Evolutionary conservation across 2,888 invertebrate genomes (phyloP), one percentile per base, ranked within the genome.

Genomic region (Brenthis ino): DNA sequence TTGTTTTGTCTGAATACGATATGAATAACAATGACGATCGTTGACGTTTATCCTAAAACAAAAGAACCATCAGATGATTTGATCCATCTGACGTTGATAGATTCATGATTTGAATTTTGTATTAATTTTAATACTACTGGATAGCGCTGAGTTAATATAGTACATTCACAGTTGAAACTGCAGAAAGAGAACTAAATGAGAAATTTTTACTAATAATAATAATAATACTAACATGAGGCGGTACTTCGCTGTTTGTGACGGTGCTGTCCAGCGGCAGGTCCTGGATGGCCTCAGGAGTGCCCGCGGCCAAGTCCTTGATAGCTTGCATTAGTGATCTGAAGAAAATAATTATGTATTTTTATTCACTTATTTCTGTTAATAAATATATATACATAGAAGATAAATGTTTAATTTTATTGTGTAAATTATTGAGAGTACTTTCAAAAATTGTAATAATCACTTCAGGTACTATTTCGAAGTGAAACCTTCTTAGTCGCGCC

Each of bases 201-300:
- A 37, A 1, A 37, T 37, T 37, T 6, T 37, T 6, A 8, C 8
- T 37, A 37, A 8, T 37, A 6, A 53, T n/a, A 16, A n/a, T 63
- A 51, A 16, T 47, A 48, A 24, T 55, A 74, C 90, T 88, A 68
- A 93, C 93, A 72, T 91, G 90, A 65, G 93, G 86, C 4, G 87
- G 85, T n/a, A 91, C 88, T 74, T 90, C 88, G 28, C 63, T 79
- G 54, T 68, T 50, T 6, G 76, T 57, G 14, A 79, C 74, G 1
- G 88, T 77, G 16, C 82, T 79, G 14, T 92, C 91, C 2, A 91
- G 79, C 0, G 91, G 89, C 65, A 91, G 73, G 65, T 93, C 92
- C 78, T 90, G 90, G 37, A 89, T 85, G 0, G 81, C 84, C 4
- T 88, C 90, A 0, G 85, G 69, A 1, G 85, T 68, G 0, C 88